Percentiles rank a stretch among this genome's conserved stretches.
These are phyloP conservation scores for Galagoides demidoff DNA, from an alignment of 2,797 vertebrate genomes.

Conservation along the genomic window DNA sequence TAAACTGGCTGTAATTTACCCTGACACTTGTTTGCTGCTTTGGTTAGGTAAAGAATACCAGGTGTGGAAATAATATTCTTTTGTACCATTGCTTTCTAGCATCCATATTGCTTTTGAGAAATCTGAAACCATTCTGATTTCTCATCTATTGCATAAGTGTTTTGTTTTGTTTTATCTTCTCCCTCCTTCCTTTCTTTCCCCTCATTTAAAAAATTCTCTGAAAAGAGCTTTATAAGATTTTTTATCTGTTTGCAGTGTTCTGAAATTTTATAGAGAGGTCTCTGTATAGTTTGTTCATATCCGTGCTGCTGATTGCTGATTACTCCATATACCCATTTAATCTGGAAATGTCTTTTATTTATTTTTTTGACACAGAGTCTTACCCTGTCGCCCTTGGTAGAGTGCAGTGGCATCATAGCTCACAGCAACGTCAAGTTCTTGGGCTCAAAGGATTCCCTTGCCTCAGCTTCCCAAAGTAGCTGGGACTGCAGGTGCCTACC, in stretches of 20 bases:
- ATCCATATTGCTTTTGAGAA: slow-evolving; percentile 45
- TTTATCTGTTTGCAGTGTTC: slow-evolving; percentile 12
- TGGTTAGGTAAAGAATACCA: slow-evolving; percentile 16
- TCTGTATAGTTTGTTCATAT: background rate
- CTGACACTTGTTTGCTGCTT: background rate
- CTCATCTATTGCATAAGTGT: background rate
- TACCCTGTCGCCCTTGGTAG: too few species aligned
- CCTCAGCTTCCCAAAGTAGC: too few species aligned
- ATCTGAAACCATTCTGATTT: background rate
- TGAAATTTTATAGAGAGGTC: background rate
- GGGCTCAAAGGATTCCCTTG: too few species aligned
- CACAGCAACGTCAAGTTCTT: too few species aligned
- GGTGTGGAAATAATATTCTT: background rate
- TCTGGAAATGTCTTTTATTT: slow-evolving; percentile 42
- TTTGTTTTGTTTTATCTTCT: background rate
- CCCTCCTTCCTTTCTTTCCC: background rate
- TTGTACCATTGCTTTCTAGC: slow-evolving; percentile 17
- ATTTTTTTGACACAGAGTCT: too few species aligned
- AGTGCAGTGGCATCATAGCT: too few species aligned
- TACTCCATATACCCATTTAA: background rate
- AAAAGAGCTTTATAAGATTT: slow-evolving; percentile 13
- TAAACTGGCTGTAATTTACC: slow-evolving; percentile 9
- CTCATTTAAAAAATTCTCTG: slow-evolving; percentile 18
- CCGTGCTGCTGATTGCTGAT: background rate
- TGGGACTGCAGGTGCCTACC: too few species aligned